phyloP scores from a whole-genome alignment of 2,888 invertebrate species.

The Lochmaea capreae region DNA sequence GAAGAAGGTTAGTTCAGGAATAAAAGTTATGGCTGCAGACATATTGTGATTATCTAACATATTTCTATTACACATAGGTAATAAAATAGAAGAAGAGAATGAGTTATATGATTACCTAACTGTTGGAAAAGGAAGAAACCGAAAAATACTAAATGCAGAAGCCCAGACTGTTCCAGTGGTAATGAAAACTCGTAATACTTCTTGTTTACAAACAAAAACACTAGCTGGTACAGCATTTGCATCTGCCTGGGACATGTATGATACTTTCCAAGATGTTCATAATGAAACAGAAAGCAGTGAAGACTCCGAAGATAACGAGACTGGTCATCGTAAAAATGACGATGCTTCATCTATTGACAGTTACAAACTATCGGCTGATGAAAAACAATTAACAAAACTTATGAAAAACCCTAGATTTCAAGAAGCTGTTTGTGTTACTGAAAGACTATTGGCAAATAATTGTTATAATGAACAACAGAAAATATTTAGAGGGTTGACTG shows the following conservation, averaged over 20 bases:
- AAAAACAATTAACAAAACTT: slow-evolving; percentile 61
- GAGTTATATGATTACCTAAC: slow-evolving; percentile 76
- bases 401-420: slow-evolving; percentile 66
- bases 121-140: slow-evolving; percentile 74
- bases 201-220: slow-evolving; percentile 59
- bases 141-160: slow-evolving; percentile 75
- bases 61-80: slow-evolving; percentile 41
- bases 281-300: slow-evolving; percentile 56
- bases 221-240: slow-evolving; percentile 72
- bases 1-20: slow-evolving; percentile 64
- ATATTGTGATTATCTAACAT: too few species aligned
- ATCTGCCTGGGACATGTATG: slow-evolving; percentile 83
- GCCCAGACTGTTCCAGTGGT: slow-evolving; percentile 75
- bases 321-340: slow-evolving; percentile 49
- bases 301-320: slow-evolving; percentile 50
- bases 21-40: too few species aligned
- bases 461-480: slow-evolving; percentile 76
- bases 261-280: slow-evolving; percentile 71
- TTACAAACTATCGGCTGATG: slow-evolving; percentile 54
- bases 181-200: slow-evolving; percentile 74
- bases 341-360: slow-evolving; percentile 53
- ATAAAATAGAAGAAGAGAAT: slow-evolving; percentile 72
- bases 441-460: slow-evolving; percentile 79
- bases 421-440: slow-evolving; percentile 74
- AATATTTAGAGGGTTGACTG: slow-evolving; percentile 74